A percentile compares a stretch with the other conserved stretches of the same genome.
Conservation (phyloP, 2,888 invertebrate genomes). For the Ephialtes manifestator region DNA sequence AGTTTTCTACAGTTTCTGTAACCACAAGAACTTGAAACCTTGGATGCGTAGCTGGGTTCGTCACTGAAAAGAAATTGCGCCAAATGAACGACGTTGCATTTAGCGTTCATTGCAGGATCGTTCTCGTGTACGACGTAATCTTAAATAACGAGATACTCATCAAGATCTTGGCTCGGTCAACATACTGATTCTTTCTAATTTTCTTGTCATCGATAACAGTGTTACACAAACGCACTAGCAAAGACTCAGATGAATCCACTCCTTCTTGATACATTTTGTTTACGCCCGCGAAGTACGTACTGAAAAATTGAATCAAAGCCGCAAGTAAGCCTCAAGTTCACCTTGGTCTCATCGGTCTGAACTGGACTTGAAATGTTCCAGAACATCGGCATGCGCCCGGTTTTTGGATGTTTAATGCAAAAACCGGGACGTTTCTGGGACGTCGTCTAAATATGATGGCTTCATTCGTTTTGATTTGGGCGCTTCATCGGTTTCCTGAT, state of each 20-base stretch:
- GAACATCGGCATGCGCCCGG: not conserved
- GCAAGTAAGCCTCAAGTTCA: constrained; percentile 1
- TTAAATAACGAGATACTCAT: not conserved
- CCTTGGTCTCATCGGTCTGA: not conserved
- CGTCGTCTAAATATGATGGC: constrained; percentile 29
- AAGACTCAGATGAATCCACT: not conserved
- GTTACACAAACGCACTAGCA: not conserved
- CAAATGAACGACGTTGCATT: constrained; percentile 28
- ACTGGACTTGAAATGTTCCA: not conserved
- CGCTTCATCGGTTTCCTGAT: not conserved
- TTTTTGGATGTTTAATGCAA: not conserved
- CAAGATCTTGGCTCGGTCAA: not conserved
- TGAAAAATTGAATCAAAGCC: constrained; percentile 24
- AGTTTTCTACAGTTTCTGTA: not conserved
- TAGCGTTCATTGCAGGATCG: not conserved
- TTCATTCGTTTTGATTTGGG: not conserved
- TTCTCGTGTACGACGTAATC: not conserved
- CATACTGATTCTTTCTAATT: not conserved
- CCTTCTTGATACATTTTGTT: not conserved
- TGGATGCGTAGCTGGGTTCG: constrained; percentile 4
- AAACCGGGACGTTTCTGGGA: too few relatives aligned
- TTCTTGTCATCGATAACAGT: not conserved
- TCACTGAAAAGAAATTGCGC: constrained; percentile 1
- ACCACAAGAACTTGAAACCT: constrained; percentile 27
- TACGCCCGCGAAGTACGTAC: not conserved